Percentiles rank a stretch among this genome's conserved stretches.
Conservation (phyloP, 2,797 vertebrate species). For the Champsocephalus gunnari region DNA sequence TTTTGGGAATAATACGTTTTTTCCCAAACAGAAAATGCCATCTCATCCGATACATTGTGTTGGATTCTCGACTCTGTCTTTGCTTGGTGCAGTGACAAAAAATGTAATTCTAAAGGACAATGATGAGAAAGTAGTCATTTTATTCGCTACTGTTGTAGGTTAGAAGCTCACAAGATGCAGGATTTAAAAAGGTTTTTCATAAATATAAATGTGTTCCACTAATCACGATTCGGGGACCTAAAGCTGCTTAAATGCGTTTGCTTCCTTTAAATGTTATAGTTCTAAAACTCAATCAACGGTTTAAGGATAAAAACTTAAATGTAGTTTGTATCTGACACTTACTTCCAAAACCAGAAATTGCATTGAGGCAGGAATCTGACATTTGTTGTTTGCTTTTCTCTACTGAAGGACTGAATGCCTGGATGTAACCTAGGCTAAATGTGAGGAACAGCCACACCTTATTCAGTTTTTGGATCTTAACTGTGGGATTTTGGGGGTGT, state of each 20-base stretch:
- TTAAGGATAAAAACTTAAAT: neutral
- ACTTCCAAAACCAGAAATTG: neutral
- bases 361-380: slow-evolving; percentile 27
- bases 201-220: neutral
- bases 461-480: neutral
- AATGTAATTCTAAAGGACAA: too few relatives aligned
- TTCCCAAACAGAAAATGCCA: neutral
- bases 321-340: neutral
- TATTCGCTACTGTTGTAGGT: too few relatives aligned
- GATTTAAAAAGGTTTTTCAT: neutral
- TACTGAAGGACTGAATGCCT: neutral
- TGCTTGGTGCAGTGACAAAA: too few relatives aligned
- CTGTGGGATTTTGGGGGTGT: neutral
- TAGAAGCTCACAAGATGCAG: neutral
- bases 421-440: slow-evolving; percentile 9
- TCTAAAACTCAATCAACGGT: neutral
- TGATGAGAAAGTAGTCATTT: too few relatives aligned
- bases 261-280: neutral
- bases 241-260: neutral
- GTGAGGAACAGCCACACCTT: slow-evolving; percentile 32
- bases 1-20: neutral
- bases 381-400: slow-evolving; percentile 41
- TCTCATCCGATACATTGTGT: too few relatives aligned
- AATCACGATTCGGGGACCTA: neutral
- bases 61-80: too few relatives aligned